Evolutionary conservation across 2,888 invertebrate genomes (phyloP), one percentile per base, ranked within the genome.

Genomic region (Amiota communis): DNA sequence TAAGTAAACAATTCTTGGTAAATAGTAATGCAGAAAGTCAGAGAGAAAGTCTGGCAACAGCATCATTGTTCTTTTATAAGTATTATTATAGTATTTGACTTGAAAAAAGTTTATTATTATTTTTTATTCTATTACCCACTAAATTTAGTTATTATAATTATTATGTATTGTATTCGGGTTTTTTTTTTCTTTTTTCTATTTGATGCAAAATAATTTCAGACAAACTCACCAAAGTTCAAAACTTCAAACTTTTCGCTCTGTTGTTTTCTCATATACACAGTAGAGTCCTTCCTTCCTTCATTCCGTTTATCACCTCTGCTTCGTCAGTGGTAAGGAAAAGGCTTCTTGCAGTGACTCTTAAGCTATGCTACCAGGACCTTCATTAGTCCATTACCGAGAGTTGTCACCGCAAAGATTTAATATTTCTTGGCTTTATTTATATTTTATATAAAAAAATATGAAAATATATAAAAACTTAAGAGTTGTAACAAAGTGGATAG

Each of bases 191-290:
- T 20, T 17, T 63, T 11, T 13, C 36, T 46, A 1, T 15, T 63
- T 46, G 46, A 47, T 15, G 46, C 6, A 63, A 63, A 63, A 63
- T 63, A 36, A 63, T 47, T 47, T 63, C 46, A 3, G 46, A 1
- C 4, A 63, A 63, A 63, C 46, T 63, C 20, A n/a, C 36, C 46
- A 65, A 49, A 65, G 17, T 65, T 65, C 11, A 15, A 48, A 65
- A 48, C 17, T 65, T 48, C 9, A 48, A 65, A 47, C 48, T 65
- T 48, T 65, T 48, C 65, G 36, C 36, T 36, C 8, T 36, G 6
- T 36, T 36, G 36, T 36, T 36, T 36, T 6, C 36, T 36, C 36
- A 36, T 36, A 36, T 36, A 36, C 36, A 36, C 36, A 36, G 36
- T 1, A 6, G 48, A 65, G 48, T 48, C 20, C 65, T 65, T 65